Evolutionary conservation across 2,113 vertebrate species (phyloP).

Genomic region (Columba livia): DNA sequence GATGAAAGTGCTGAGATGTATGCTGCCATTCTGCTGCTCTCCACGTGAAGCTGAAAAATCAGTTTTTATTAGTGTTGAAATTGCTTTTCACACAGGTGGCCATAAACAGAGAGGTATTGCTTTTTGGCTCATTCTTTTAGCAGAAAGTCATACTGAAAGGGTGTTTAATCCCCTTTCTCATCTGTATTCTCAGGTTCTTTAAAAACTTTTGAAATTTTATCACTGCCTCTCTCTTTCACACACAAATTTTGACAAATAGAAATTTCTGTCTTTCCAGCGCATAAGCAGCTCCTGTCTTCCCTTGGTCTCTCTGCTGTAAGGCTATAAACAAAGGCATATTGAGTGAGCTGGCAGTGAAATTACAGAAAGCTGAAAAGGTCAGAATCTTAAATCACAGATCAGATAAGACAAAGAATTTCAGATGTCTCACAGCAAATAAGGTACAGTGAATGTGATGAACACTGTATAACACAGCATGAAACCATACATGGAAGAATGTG

Average conservation of each 20-base stretch:
- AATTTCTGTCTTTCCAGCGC: background rate
- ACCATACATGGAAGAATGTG: background rate
- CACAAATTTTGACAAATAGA: background rate
- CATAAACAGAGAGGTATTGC: conserved; percentile 38
- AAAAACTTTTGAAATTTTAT: background rate
- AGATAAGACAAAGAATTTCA: conserved; percentile 53
- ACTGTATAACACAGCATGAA: background rate
- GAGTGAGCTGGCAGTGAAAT: conserved; percentile 37
- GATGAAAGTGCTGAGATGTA: conserved; percentile 11
- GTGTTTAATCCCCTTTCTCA: background rate
- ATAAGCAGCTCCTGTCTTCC: background rate
- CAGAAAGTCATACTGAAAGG: background rate
- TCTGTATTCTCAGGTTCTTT: background rate
- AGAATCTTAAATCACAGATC: conserved; percentile 53
- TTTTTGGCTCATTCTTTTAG: background rate
- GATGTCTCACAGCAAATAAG: conserved; percentile 46
- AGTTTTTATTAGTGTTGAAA: conserved; percentile 45
- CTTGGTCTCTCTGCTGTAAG: conserved; percentile 11
- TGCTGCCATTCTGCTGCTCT: conserved; percentile 15
- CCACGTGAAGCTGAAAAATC: conserved; percentile 5
- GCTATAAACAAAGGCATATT: conserved; percentile 51
- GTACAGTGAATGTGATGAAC: background rate
- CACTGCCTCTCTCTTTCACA: background rate
- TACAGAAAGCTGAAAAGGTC: conserved; percentile 62
- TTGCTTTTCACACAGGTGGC: conserved; percentile 44